phyloP scores from a whole-genome alignment of 2,888 invertebrate species.

The Athalia circularis region DNA sequence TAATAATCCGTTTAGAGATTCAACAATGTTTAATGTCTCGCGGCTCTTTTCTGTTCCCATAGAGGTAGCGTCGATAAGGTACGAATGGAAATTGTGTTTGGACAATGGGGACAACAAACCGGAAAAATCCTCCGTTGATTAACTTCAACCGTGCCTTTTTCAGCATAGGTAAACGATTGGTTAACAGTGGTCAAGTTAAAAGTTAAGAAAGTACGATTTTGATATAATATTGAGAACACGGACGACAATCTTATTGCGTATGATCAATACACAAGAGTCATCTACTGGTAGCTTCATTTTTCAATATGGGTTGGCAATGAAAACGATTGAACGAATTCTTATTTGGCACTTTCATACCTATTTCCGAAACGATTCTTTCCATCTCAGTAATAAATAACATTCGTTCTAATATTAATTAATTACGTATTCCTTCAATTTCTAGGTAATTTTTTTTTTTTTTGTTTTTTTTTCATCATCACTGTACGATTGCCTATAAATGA shows the following conservation, averaged over 20 bases:
- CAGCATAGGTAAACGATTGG: not conserved
- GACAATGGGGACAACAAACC: slow-evolving; percentile 27
- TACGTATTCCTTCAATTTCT: not conserved
- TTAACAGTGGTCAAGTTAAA: not conserved
- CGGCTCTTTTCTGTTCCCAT: slow-evolving; percentile 44
- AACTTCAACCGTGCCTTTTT: not conserved
- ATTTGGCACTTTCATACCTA: slow-evolving; percentile 34
- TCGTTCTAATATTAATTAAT: not conserved
- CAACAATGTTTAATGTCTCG: slow-evolving; percentile 30
- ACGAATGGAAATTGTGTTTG: slow-evolving; percentile 56
- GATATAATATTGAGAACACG: not conserved
- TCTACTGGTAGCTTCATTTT: not conserved
- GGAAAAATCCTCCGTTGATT: slow-evolving; percentile 29
- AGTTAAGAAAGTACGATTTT: too few relatives aligned
- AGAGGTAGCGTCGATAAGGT: slow-evolving; percentile 61
- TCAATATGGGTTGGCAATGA: not conserved
- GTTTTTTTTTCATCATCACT: slow-evolving; percentile 3
- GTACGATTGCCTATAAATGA: slow-evolving; percentile 10
- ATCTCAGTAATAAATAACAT: not conserved
- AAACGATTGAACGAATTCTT: slow-evolving; percentile 11
- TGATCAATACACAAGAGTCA: not conserved
- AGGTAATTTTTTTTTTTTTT: not conserved
- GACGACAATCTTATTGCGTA: not conserved
- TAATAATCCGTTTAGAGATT: slow-evolving; percentile 15
- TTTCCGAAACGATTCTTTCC: not conserved